Evolutionary conservation across 2,888 invertebrate species (phyloP), one percentile per base, ranked within the genome.

Genomic region (Prenolepis imparis): DNA sequence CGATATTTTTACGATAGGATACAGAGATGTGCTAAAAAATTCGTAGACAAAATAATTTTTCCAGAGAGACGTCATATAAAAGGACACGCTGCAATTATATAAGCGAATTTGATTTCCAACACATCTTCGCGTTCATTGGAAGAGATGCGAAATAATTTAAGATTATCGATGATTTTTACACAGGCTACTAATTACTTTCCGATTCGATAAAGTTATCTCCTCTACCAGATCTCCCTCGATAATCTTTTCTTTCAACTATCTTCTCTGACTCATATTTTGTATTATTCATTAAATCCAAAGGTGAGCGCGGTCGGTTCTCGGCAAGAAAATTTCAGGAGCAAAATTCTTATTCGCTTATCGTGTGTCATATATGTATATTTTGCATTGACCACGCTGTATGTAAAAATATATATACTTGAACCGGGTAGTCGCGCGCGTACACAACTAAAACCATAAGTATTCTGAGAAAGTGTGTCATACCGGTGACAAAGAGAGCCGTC

Each of bases 401-500:
- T 15, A 11, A n/a, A 9, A n/a, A 9, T 24, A n/a, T 52, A 8
- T 70, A 24, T 72, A 21, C 15, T 24, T 39, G 4, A 77, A 32
- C 73, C 41, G 32, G 32, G 59, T 59, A 44, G 78, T 55, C 28
- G 55, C 8, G 55, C 8, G 15, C 24, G 8, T 8, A 52, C 8
- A 77, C 75, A 78, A 72, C 44, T 44, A 80, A 78, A 80, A 74
- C 36, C 74, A 61, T 73, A 80, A 80, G 75, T 80, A 59, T 48
- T 24, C 74, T 24, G 59, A 44, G 78, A 80, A 73, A 80, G 74
- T 73, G 36, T 73, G 78, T 59, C 74, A 36, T 59, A 48, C 44
- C 32, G 44, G 44, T 80, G 78, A 80, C 78, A 80, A 80, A 80
- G 78, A 80, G 78, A 80, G 75, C 75, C 74, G 57, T 80, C 78